These are phyloP conservation scores for Maniola hyperantus DNA, from an alignment of 2,888 invertebrate species.

Conservation along the genomic window DNA sequence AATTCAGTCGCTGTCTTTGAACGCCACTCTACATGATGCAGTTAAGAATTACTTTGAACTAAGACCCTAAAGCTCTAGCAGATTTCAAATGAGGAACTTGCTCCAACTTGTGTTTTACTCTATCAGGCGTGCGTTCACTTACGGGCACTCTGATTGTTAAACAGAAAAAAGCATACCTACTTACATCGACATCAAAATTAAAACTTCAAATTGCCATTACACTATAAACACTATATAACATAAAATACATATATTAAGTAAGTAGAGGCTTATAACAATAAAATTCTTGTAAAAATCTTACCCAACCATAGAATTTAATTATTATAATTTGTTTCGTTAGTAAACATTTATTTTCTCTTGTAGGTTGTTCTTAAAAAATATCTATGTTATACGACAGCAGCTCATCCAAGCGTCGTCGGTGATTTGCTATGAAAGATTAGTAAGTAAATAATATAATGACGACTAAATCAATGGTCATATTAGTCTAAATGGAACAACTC, in stretches of 20 bases:
- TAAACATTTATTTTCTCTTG: too few species aligned
- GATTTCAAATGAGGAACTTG: slow-evolving; percentile 5
- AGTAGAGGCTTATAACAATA: too few species aligned
- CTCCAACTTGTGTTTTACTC: slow-evolving; percentile 12
- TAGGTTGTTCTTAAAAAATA: too few species aligned
- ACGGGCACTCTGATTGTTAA: not conserved
- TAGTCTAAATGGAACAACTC: not conserved
- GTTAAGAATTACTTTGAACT: slow-evolving; percentile 16
- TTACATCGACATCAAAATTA: not conserved
- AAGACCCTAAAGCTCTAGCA: slow-evolving; percentile 11
- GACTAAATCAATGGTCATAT: not conserved
- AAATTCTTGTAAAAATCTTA: too few species aligned
- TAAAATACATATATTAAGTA: too few species aligned
- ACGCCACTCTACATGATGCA: slow-evolving; percentile 9
- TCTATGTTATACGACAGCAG: too few species aligned
- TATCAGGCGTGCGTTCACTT: not conserved
- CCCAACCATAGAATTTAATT: too few species aligned
- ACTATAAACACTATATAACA: too few species aligned
- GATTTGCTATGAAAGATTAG: not conserved
- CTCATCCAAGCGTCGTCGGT: too few species aligned
- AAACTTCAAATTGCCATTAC: too few species aligned
- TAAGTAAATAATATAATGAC: not conserved
- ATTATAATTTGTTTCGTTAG: too few species aligned
- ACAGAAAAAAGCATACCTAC: not conserved
- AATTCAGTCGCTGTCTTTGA: slow-evolving; percentile 8